Evolutionary conservation across 1,140 invertebrate genomes (phyloP).

Genomic region (Pemphigus obesinymphae): DNA sequence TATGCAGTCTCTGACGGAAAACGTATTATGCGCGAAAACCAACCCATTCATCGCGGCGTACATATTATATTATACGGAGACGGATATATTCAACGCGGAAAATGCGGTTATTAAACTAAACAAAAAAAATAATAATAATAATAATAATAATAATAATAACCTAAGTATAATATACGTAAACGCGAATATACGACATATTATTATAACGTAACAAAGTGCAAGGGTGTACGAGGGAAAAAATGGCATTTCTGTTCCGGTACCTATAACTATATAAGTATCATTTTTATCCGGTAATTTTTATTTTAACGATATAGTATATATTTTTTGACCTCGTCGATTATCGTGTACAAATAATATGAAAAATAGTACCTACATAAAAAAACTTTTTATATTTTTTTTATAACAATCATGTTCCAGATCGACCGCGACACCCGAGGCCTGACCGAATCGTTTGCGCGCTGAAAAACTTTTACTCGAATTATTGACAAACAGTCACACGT

Average conservation of each 20-base stretch:
- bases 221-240: background rate
- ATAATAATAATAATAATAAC: too few relatives aligned
- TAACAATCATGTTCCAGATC: background rate
- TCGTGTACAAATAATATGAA: background rate
- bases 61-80: background rate
- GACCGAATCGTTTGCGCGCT: background rate
- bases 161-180: background rate
- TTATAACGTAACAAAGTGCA: too few relatives aligned
- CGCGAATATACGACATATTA: background rate
- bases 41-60: background rate
- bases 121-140: background rate
- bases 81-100: background rate
- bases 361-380: background rate
- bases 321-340: too few relatives aligned
- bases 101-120: background rate
- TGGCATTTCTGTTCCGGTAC: background rate
- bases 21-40: conserved; percentile 11
- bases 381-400: background rate
- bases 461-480: background rate
- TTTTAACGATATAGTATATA: background rate
- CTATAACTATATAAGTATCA: too few relatives aligned
- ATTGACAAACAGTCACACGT: background rate
- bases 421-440: background rate
- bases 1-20: background rate
- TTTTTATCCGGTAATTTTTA: background rate